These are phyloP conservation scores for Xylota segnis DNA, from an alignment of 2,888 invertebrate genomes.

Conservation along the genomic window DNA sequence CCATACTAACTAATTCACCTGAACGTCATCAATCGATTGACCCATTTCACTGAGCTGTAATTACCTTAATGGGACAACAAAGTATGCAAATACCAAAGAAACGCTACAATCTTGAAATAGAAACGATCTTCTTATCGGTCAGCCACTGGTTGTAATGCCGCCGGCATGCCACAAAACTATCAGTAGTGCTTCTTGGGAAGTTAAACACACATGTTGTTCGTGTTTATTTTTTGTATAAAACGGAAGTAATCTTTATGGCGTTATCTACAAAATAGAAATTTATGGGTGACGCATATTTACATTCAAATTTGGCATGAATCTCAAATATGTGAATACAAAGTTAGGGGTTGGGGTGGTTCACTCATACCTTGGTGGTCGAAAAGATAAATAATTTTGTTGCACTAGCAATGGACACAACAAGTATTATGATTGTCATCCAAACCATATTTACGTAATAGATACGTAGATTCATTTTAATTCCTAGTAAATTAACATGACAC, in stretches of 20 bases:
- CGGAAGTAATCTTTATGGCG: constrained; percentile 16
- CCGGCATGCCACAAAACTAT: neutral
- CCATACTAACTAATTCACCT: too few relatives aligned
- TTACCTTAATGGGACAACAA: neutral
- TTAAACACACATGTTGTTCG: neutral
- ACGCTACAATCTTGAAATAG: neutral
- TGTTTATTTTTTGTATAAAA: constrained; percentile 10
- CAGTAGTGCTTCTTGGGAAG: neutral
- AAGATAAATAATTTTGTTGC: neutral
- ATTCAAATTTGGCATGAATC: neutral
- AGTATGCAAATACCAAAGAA: constrained; percentile 3
- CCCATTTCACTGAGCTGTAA: neutral
- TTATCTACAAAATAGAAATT: constrained; percentile 27
- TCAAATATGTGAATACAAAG: neutral
- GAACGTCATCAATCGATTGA: neutral
- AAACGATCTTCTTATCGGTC: constrained; percentile 23
- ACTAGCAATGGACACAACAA: neutral
- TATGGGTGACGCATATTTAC: constrained; percentile 2
- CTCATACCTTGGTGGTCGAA: neutral
- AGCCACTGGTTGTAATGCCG: neutral
- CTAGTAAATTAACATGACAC: neutral
- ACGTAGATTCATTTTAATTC: constrained; percentile 11
- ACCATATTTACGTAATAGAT: constrained; percentile 14
- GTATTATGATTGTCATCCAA: neutral
- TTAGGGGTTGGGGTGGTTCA: neutral